phyloP scores from a whole-genome alignment of 2,113 vertebrate species.

The Castor canadensis region DNA sequence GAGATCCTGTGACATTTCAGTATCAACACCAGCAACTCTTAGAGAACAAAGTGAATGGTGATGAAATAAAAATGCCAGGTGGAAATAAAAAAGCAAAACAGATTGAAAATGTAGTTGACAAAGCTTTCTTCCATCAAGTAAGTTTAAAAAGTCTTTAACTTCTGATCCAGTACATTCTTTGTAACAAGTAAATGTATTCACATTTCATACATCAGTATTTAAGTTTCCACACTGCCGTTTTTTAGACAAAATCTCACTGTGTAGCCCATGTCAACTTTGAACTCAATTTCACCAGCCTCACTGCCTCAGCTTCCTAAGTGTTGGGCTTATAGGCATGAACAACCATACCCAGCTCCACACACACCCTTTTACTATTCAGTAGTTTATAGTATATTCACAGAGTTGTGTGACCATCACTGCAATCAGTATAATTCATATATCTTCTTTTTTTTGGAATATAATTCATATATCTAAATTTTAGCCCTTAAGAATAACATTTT shows the following conservation, averaged over 20 bases:
- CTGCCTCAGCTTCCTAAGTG: background rate
- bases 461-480: background rate
- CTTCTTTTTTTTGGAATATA: background rate
- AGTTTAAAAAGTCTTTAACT: conserved; percentile 41
- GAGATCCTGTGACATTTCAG: conserved; percentile 89
- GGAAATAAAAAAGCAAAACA: conserved; percentile 86
- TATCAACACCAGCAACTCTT: conserved; percentile 82
- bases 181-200: background rate
- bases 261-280: background rate
- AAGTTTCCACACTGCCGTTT: background rate
- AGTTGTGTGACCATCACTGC: background rate
- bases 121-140: conserved; percentile 96
- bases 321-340: background rate
- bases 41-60: background rate
- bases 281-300: background rate
- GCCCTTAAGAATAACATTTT: background rate
- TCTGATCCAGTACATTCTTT: background rate
- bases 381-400: background rate
- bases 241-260: background rate
- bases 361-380: no score
- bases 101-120: conserved; percentile 95
- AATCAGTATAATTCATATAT: background rate
- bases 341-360: no score
- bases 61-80: background rate
- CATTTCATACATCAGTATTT: background rate